phyloP scores from a whole-genome alignment of 1,140 invertebrate species.

The Drosophila lowei region DNA sequence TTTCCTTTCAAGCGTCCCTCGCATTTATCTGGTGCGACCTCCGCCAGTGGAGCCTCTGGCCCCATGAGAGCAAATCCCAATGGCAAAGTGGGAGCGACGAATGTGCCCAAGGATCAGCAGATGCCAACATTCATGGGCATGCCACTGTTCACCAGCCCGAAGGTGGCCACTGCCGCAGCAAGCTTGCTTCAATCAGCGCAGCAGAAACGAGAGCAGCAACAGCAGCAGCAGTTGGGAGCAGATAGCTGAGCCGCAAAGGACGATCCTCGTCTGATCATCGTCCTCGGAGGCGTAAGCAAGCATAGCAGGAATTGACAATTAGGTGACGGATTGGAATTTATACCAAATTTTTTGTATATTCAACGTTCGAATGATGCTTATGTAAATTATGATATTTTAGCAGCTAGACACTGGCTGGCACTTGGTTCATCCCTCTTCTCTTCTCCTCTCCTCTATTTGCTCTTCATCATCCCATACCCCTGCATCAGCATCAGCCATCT shows the following conservation, averaged over 20 bases:
- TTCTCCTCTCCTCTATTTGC: constrained; percentile 6
- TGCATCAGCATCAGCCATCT: constrained; percentile 29
- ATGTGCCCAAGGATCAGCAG: constrained; percentile 39
- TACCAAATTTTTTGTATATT: constrained; percentile 61
- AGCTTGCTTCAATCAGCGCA: constrained; percentile 46
- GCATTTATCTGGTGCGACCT: constrained; percentile 49
- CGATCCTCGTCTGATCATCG: neutral
- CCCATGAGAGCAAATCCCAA: constrained; percentile 38
- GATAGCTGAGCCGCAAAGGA: constrained; percentile 41
- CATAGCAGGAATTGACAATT: constrained; percentile 65
- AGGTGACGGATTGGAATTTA: constrained; percentile 47
- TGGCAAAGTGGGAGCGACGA: constrained; percentile 30
- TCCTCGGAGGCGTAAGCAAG: constrained; percentile 8
- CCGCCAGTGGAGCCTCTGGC: constrained; percentile 12
- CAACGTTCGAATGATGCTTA: constrained; percentile 28
- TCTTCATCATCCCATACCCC: constrained; percentile 36
- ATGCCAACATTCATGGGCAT: constrained; percentile 90
- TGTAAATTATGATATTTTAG: constrained; percentile 42
- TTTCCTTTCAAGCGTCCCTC: constrained; percentile 65
- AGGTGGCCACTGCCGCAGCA: constrained; percentile 51
- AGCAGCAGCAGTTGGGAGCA: constrained; percentile 19
- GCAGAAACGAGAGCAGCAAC: constrained; percentile 33
- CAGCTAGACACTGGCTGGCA: constrained; percentile 43
- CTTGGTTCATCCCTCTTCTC: constrained; percentile 34
- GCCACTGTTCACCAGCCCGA: constrained; percentile 85